Base-by-base conservation (phyloP, 2,888 invertebrate species). In the Drosophila mimetica region DNA sequence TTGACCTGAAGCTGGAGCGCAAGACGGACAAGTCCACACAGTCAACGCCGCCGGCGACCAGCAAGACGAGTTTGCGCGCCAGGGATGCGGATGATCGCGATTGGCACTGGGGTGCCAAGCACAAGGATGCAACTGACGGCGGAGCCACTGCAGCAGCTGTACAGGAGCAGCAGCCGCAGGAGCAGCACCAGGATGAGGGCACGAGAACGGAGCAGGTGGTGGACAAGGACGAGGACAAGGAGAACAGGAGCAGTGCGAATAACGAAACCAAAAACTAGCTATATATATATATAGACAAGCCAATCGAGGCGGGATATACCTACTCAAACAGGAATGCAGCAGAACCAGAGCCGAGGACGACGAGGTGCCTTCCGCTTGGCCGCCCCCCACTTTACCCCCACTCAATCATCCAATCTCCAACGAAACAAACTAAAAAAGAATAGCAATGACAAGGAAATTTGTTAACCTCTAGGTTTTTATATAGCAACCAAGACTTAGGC, bases 1-100 rank as follows among this genome's bases (percentile, higher is more conserved):
- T 91, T 37, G 91, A 92, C 53, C 52, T 90, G 55, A 84, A 88
- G 41, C 72, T 89, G 36, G 81, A 79, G 3, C 79, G 86, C 22
- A 84, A 81, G 58, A 65, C 61, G 48, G 88, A 89, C 46, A 80
- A 77, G 46, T 53, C 81, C 58, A 50, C 86, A 67, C 54, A 89
- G 77, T 74, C 77, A 71, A 50, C 80, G 60, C 59, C 74, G 47
- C 30, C 73, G 58, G 34, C 66, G 51, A 53, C 34, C 46, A 47
- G 72, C 25, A 39, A 28, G 52, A 9, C 41, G 36, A 61, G 67
- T 16, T 2, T n/a, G 36, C 72, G 32, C 13, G 34, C 16, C 41
- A 41, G 32, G 48, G 51, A 66, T 34, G 63, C 66, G 60, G 60
- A 34, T 9, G 30, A 52, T 14, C 32, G 22, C 30, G n/a, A 65